Conservation (phyloP, 2,888 invertebrate species). For the Pandemis heparana region DNA sequence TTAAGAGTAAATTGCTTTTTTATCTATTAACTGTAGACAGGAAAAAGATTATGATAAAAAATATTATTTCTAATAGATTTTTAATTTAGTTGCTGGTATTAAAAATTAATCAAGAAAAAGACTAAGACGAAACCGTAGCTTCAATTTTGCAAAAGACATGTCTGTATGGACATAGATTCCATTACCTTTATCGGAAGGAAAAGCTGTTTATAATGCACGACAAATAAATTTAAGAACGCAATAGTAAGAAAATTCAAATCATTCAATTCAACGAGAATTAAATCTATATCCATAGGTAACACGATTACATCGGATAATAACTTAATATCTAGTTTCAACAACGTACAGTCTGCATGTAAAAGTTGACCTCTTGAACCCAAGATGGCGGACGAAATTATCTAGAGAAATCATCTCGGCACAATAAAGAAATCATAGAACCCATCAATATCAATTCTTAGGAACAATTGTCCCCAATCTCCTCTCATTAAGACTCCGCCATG, state of each 20-base stretch:
- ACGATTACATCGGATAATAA: neutral
- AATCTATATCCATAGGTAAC: neutral
- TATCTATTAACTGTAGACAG: conserved; percentile 25
- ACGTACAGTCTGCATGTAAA: neutral
- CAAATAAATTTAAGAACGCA: neutral
- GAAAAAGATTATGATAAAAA: neutral
- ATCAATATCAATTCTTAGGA: conserved; percentile 48
- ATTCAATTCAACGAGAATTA: neutral
- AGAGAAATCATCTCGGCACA: conserved; percentile 40
- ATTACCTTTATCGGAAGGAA: neutral
- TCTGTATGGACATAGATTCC: neutral
- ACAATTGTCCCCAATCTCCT: conserved; percentile 58
- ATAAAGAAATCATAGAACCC: conserved; percentile 42
- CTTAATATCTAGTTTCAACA: neutral
- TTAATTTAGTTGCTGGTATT: no score
- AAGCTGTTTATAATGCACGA: no score
- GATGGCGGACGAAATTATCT: conserved; percentile 9
- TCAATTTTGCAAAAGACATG: neutral
- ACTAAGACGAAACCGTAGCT: neutral
- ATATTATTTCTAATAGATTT: neutral
- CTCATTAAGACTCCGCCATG: conserved; percentile 52
- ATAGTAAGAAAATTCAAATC: neutral
- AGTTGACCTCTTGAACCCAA: conserved; percentile 26
- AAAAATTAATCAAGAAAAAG: no score
- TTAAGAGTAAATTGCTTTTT: conserved; percentile 23